These are phyloP conservation scores for Botia almorhae DNA, from an alignment of 2,797 vertebrate species.

Conservation along the genomic window DNA sequence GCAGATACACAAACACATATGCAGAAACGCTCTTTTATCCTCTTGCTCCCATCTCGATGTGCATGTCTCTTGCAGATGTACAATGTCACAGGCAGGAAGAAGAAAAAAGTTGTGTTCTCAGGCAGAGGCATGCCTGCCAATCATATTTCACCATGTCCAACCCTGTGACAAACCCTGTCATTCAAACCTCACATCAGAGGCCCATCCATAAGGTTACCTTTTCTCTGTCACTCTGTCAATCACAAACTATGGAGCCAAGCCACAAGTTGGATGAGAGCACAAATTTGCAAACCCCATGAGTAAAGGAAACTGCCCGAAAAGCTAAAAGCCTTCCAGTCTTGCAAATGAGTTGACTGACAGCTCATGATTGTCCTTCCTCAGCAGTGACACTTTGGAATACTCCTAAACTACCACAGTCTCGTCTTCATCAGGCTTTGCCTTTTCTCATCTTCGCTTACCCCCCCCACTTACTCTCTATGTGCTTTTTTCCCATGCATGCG, in stretches of 20 bases:
- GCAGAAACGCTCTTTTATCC: conserved; percentile 38
- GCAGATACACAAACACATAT: conserved; percentile 35
- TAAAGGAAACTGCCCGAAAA: conserved; percentile 49
- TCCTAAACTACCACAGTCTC: conserved; percentile 66
- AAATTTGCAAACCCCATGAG: conserved; percentile 39
- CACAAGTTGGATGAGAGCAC: conserved; percentile 7
- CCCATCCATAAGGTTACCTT: conserved; percentile 52
- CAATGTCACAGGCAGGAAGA: conserved; percentile 40
- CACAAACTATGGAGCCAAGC: conserved; percentile 36
- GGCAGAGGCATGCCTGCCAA: conserved; percentile 62
- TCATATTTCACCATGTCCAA: conserved; percentile 70
- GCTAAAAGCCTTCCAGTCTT: conserved; percentile 33
- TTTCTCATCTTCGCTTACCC: conserved; percentile 59
- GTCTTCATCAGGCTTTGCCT: conserved; percentile 53
- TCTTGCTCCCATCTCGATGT: conserved; percentile 52
- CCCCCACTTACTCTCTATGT: conserved; percentile 39
- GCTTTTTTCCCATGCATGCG: conserved; percentile 61
- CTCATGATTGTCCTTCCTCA: conserved; percentile 72
- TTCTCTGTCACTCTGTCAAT: conserved; percentile 51
- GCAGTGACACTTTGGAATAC: conserved; percentile 66
- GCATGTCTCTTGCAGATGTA: conserved; percentile 59
- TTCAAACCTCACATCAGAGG: conserved; percentile 67
- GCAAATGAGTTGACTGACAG: conserved; percentile 71
- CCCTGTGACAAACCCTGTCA: conserved; percentile 72
- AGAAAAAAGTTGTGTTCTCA: conserved; percentile 57